Evolutionary conservation across 2,888 invertebrate genomes (phyloP).

Genomic region (Lumbricus terrestris): DNA sequence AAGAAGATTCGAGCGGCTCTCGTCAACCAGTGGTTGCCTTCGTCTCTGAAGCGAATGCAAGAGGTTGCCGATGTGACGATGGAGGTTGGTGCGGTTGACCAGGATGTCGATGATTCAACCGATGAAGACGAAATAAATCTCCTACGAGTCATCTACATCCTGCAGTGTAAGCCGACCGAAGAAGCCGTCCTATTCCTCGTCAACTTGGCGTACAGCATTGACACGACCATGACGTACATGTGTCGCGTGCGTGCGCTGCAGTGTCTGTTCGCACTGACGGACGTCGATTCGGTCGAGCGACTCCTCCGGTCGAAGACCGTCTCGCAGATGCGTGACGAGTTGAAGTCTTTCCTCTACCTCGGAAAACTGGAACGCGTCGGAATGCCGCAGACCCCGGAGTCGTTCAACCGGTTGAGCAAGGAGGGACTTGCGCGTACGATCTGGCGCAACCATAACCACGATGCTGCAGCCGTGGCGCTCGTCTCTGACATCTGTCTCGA

Average conservation of each 20-base stretch:
- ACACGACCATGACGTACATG: constrained; percentile 33
- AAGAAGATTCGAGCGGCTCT: constrained; percentile 39
- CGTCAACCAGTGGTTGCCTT: constrained; percentile 48
- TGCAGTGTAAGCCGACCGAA: constrained; percentile 41
- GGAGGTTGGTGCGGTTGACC: neutral
- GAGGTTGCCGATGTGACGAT: constrained; percentile 44
- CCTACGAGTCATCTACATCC: constrained; percentile 45
- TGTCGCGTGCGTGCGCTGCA: constrained; percentile 45
- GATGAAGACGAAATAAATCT: constrained; percentile 45
- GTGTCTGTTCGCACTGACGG: constrained; percentile 46
- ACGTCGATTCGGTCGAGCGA: constrained; percentile 41
- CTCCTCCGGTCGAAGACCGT: constrained; percentile 12
- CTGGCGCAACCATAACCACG: constrained; percentile 51
- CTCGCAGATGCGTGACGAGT: neutral
- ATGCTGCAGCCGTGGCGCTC: constrained; percentile 45
- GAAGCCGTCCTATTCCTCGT: constrained; percentile 37
- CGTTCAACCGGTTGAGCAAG: constrained; percentile 48
- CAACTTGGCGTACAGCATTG: constrained; percentile 17
- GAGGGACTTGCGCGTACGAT: constrained; percentile 48
- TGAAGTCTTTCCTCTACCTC: constrained; percentile 42
- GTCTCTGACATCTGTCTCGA: constrained; percentile 49
- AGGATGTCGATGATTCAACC: neutral
- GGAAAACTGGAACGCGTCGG: constrained; percentile 49
- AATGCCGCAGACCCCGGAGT: constrained; percentile 45
- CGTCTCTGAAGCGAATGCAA: constrained; percentile 34